Percentiles rank a stretch among this genome's conserved stretches.
These are phyloP conservation scores for Vipera ursinii DNA, from an alignment of 2,797 vertebrate genomes.

Conservation along the genomic window DNA sequence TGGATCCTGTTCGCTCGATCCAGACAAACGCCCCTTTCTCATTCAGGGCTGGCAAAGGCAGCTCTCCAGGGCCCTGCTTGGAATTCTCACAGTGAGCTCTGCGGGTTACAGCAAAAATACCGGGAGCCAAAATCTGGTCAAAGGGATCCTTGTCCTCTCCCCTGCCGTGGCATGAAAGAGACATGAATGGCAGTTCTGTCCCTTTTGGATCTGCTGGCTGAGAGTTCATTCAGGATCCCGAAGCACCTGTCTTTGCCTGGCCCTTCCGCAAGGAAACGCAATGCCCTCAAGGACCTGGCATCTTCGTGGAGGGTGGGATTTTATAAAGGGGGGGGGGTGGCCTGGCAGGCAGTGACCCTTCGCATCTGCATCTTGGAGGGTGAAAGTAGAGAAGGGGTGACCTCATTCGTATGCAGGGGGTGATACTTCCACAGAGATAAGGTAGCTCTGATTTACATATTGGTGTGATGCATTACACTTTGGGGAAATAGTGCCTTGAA, in stretches of 20 bases:
- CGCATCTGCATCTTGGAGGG: not conserved
- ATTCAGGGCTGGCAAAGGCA: not conserved
- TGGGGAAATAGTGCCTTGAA: too few species aligned
- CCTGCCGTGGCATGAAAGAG: not conserved
- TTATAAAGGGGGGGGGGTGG: not conserved
- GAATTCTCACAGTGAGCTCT: conserved; percentile 40
- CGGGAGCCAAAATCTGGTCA: conserved; percentile 4
- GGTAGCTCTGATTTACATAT: not conserved
- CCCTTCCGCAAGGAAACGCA: not conserved
- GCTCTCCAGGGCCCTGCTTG: conserved; percentile 20
- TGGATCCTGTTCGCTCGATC: conserved; percentile 28
- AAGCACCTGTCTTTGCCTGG: conserved; percentile 15
- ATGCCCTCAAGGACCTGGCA: not conserved
- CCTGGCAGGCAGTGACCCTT: not conserved
- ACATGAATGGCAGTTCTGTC: conserved; percentile 18
- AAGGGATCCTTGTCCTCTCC: conserved; percentile 25
- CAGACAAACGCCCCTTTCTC: conserved; percentile 42
- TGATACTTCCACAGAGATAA: not conserved
- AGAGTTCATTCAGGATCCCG: not conserved
- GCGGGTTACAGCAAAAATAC: conserved; percentile 34
- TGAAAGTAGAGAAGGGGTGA: not conserved
- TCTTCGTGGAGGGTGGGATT: not conserved
- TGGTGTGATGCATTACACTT: not conserved
- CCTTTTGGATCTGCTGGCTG: not conserved
- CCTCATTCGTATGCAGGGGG: not conserved